Percentiles rank a stretch among this genome's conserved stretches.
Evolutionary conservation across 1,140 invertebrate genomes (phyloP).

Genomic region (Macrobrachium rosenbergii): DNA sequence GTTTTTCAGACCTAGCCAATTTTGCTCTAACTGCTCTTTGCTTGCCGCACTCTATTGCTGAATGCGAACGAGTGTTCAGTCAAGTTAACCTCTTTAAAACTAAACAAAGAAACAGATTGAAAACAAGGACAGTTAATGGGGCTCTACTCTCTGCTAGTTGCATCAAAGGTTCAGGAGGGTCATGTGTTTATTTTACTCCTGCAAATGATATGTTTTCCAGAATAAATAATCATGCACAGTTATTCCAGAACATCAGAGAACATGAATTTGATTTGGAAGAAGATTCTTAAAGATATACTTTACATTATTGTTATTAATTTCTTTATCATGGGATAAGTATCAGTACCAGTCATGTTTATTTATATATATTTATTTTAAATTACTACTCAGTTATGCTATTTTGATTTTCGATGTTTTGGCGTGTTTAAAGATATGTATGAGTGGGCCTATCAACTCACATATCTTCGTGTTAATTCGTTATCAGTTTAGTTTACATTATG

Average conservation of each 20-base stretch:
- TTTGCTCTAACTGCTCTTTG: constrained; percentile 48
- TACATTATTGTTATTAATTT: no score
- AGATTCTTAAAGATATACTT: no score
- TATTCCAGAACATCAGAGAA: constrained; percentile 36
- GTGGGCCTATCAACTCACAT: not conserved
- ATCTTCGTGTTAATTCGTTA: not conserved
- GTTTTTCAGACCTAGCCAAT: constrained; percentile 30
- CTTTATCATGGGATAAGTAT: no score
- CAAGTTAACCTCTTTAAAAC: constrained; percentile 10
- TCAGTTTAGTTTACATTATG: no score
- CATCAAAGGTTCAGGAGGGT: constrained; percentile 40
- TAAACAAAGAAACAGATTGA: not conserved
- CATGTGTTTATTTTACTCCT: constrained; percentile 33
- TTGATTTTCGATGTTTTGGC: no score
- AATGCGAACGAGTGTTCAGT: constrained; percentile 45
- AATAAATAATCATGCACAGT: constrained; percentile 38
- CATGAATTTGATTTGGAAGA: not conserved
- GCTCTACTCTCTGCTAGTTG: constrained; percentile 35
- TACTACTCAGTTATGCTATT: no score
- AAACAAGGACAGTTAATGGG: constrained; percentile 30
- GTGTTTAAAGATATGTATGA: no score
- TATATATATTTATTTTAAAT: no score
- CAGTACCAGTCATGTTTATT: no score
- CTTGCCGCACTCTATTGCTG: constrained; percentile 45
- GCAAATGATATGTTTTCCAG: not conserved